Evolutionary conservation across 1,140 invertebrate species (phyloP).

Genomic region (Penaeus chinensis): DNA sequence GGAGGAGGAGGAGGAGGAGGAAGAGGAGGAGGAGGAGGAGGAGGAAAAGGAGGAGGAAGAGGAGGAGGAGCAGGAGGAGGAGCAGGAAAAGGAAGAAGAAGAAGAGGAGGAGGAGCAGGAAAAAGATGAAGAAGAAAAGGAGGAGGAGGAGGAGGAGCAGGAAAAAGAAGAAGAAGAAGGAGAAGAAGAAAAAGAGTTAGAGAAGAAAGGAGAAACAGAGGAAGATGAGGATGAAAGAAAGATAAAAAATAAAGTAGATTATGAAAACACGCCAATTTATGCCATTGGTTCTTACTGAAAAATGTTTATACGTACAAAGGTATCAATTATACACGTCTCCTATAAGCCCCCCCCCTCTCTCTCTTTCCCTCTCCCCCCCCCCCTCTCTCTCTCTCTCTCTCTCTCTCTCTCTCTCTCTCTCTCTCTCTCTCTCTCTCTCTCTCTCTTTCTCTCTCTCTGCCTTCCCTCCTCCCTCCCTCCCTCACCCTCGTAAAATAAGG

Average conservation of each 20-base stretch:
- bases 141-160: background rate
- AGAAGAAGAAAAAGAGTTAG: background rate
- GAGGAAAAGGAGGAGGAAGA: background rate
- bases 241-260: too few species aligned
- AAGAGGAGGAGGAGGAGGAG: background rate
- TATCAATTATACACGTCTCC: background rate
- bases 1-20: background rate
- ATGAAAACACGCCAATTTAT: too few species aligned
- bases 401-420: background rate
- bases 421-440: background rate
- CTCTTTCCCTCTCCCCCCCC: background rate
- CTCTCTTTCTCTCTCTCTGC: background rate
- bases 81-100: background rate
- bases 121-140: background rate
- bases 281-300: too few species aligned
- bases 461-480: background rate
- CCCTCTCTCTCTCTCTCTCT: constrained; percentile 12
- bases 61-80: background rate
- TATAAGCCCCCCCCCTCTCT: background rate
- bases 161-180: background rate
- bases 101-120: background rate
- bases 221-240: too few species aligned
- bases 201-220: background rate
- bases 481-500: background rate
- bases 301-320: background rate